Base-by-base conservation (phyloP, 1,140 invertebrate species). In the Drosophila nikananu region DNA sequence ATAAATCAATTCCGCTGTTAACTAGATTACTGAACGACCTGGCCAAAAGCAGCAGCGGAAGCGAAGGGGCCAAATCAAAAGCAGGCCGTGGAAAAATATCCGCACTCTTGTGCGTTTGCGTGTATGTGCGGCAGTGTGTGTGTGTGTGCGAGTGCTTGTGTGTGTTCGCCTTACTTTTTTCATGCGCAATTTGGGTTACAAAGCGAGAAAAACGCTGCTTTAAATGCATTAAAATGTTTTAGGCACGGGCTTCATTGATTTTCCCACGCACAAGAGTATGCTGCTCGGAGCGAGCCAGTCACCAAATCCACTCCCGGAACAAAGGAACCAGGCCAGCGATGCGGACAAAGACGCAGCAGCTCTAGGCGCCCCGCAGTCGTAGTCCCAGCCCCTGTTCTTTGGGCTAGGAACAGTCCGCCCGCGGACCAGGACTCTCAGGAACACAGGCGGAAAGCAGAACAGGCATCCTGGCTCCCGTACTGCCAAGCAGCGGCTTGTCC, bases 151-250 rank as follows among this genome's bases (percentile, higher is more conserved):
- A 13, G 51, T 32, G n/a, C 51, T 19, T 82, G 67, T 82, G 48
- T 74, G 61, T 80, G 82, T 87, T 77, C 78, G 71, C 62, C 83
- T 87, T 84, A 78, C 64, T 80, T 89, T 86, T 89, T 89, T 89
- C 81, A 89, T 89, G 81, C 84, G 84, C 84, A 89, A 89, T 89
- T 89, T 90, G 81, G 86, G 83, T 84, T 87, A 89, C 68, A 87
- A 87, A 84, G 84, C 84, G 81, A 71, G 71, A 68, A 80, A 84
- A 89, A 79, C 73, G 74, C 57, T 89, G 68, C 74, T 90, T 80
- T 81, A 90, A 89, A 84, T 87, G 84, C 84, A 89, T 79, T 89
- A 65, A 87, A 89, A 81, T 79, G 78, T 72, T 79, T 72, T 80
- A 64, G 80, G 62, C 58, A 46, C 55, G 71, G 76, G 63, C 62